A percentile compares a stretch with the other conserved stretches of the same genome.
Evolutionary conservation across 1,140 invertebrate genomes (phyloP).

Genomic region (Heliconius hewitsoni): DNA sequence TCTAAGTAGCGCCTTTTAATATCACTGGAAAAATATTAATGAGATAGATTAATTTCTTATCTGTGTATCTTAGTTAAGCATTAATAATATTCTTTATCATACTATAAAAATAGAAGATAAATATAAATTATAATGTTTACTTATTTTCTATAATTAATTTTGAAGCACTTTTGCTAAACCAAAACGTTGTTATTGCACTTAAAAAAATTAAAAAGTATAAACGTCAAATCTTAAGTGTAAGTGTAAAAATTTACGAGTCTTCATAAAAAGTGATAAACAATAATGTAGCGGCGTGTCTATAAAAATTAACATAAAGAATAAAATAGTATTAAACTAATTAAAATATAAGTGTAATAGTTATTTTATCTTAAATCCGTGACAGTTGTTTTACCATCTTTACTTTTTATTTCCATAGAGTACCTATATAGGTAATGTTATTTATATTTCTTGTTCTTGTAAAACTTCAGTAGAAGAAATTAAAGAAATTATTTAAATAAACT

Average conservation of each 20-base stretch:
- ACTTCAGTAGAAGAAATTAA: too few species aligned
- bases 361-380: slow-evolving; percentile 19
- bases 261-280: slow-evolving; percentile 11
- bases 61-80: not conserved
- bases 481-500: too few species aligned
- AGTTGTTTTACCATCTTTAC: slow-evolving; percentile 6
- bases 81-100: too few species aligned
- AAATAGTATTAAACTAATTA: slow-evolving; percentile 15
- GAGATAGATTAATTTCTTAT: not conserved
- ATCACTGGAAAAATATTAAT: not conserved
- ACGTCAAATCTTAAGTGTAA: not conserved
- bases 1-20: not conserved
- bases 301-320: slow-evolving; percentile 16
- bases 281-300: slow-evolving; percentile 15
- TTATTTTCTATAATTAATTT: not conserved
- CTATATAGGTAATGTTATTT: not conserved
- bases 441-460: not conserved
- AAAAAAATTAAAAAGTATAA: not conserved
- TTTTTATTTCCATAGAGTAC: not conserved
- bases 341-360: slow-evolving; percentile 10
- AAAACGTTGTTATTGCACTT: not conserved
- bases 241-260: not conserved
- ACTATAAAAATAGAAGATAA: not conserved
- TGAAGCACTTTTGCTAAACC: not conserved
- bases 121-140: not conserved